Percentiles rank a stretch among this genome's conserved stretches.
Evolutionary conservation across 2,888 invertebrate genomes (phyloP).

Genomic region (Lasiommata megera): DNA sequence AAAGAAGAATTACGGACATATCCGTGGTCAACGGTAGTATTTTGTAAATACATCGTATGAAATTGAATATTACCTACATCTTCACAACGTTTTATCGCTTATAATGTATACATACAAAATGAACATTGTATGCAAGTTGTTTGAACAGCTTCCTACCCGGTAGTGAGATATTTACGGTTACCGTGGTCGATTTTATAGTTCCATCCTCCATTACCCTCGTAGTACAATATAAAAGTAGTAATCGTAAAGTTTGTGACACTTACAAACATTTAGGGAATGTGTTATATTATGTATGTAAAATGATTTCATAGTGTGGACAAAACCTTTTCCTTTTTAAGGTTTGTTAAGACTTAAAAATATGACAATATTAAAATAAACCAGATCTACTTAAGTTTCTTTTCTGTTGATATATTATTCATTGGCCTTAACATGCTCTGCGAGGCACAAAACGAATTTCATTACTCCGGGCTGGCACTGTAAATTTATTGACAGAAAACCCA

Average conservation of each 20-base stretch:
- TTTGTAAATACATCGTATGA: neutral
- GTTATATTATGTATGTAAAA: slow-evolving; percentile 43
- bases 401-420: no score
- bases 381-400: no score
- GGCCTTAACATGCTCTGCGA: no score
- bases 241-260: slow-evolving; percentile 59
- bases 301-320: slow-evolving; percentile 36
- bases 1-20: no score
- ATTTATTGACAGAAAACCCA: no score
- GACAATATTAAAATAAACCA: no score
- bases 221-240: slow-evolving; percentile 49
- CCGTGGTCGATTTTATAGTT: slow-evolving; percentile 58
- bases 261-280: slow-evolving; percentile 56
- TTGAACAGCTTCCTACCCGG: slow-evolving; percentile 18
- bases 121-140: slow-evolving; percentile 27
- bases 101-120: slow-evolving; percentile 3
- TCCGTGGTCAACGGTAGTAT: no score
- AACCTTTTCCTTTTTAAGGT: slow-evolving; percentile 16
- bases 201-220: slow-evolving; percentile 53
- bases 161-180: slow-evolving; percentile 44
- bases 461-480: no score
- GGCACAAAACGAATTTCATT: no score
- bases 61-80: no score
- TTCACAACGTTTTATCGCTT: neutral
- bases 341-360: no score